Conservation (phyloP, 2,888 invertebrate genomes). For the Arctia plantaginis region DNA sequence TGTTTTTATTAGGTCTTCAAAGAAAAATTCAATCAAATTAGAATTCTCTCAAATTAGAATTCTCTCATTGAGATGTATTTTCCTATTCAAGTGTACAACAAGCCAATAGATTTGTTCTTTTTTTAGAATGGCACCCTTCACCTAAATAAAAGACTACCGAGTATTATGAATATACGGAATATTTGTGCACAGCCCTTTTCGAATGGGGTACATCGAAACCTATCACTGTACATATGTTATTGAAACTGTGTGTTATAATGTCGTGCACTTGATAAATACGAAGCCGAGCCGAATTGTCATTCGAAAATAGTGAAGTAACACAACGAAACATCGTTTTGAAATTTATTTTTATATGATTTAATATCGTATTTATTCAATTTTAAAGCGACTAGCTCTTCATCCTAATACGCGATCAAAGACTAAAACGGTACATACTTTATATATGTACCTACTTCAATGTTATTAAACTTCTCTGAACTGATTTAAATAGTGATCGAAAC, state of each 20-base stretch:
- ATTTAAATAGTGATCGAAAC: neutral
- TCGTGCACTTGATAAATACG: conserved; percentile 17
- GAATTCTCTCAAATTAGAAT: neutral
- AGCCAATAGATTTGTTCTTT: neutral
- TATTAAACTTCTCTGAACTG: neutral
- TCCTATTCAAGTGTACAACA: too few species aligned
- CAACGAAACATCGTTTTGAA: neutral
- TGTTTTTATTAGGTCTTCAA: neutral
- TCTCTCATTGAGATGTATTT: neutral
- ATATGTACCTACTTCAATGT: too few species aligned
- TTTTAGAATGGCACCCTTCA: neutral
- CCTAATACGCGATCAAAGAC: conserved; percentile 23
- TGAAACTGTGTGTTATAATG: too few species aligned
- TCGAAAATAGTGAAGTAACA: conserved; percentile 8
- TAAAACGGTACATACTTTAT: conserved; percentile 1
- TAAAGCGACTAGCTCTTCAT: conserved; percentile 24
- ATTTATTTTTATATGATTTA: neutral
- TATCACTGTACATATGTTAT: conserved; percentile 28
- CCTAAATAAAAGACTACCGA: neutral
- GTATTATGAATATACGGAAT: conserved; percentile 12
- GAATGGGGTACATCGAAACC: conserved; percentile 31
- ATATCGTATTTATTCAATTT: conserved; percentile 9
- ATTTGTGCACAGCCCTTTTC: conserved; percentile 35
- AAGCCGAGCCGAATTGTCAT: too few species aligned
- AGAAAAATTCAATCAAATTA: neutral